Conservation (phyloP, 2,888 invertebrate species). For the Thera britannica region DNA sequence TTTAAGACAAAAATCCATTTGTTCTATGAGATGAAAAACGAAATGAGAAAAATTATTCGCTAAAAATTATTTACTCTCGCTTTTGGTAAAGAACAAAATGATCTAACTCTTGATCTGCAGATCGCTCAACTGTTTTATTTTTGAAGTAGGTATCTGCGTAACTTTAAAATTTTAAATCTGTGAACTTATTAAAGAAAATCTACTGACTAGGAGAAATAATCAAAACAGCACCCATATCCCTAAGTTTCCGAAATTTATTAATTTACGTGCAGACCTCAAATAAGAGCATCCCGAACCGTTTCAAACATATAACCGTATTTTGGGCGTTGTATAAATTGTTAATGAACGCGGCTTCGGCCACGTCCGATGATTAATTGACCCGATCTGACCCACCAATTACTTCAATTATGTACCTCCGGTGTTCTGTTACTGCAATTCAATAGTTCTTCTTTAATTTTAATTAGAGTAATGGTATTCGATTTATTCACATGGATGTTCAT, state of each 20-base stretch:
- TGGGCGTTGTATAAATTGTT: conserved; percentile 68
- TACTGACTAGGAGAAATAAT: too few relatives aligned
- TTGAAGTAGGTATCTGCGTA: too few relatives aligned
- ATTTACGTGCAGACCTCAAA: conserved; percentile 33
- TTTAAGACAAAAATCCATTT: neutral
- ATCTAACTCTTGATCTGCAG: too few relatives aligned
- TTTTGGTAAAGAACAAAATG: too few relatives aligned
- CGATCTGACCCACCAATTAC: conserved; percentile 79
- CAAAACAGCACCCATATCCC: conserved; percentile 2
- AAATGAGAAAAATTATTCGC: neutral
- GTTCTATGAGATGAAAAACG: neutral
- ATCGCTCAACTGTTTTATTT: too few relatives aligned
- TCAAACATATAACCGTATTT: conserved; percentile 58
- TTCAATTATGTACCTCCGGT: conserved; percentile 82
- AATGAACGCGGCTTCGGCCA: conserved; percentile 62
- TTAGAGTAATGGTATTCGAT: conserved; percentile 36
- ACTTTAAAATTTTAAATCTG: too few relatives aligned
- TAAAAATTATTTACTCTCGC: too few relatives aligned
- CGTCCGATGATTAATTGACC: conserved; percentile 82
- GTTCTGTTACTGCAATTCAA: conserved; percentile 57
- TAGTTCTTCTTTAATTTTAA: conserved; percentile 55
- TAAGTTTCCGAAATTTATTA: conserved; percentile 12
- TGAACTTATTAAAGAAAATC: too few relatives aligned
- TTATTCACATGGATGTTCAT: neutral
- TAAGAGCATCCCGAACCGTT: conserved; percentile 39